These are phyloP conservation scores for Perca flavescens DNA, from an alignment of 2,113 vertebrate species.

Conservation along the genomic window DNA sequence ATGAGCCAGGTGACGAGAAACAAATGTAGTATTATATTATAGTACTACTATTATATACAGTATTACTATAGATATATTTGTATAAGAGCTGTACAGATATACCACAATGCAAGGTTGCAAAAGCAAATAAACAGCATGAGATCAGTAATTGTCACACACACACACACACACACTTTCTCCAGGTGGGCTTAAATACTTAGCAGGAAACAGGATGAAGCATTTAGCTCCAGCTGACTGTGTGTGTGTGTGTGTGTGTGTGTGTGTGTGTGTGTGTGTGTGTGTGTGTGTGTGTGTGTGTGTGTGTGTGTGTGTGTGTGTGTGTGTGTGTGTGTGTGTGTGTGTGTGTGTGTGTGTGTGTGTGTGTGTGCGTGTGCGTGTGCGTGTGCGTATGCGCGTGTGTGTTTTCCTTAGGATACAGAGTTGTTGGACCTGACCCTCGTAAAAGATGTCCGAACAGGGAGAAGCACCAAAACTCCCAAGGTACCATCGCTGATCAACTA, in stretches of 20 bases:
- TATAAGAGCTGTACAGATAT: not conserved
- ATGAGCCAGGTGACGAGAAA: not conserved
- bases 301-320: conserved; percentile 33
- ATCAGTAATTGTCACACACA: conserved; percentile 20
- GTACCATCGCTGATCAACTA: conserved; percentile 51
- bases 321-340: not conserved
- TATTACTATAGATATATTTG: too few species aligned
- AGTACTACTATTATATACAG: too few species aligned
- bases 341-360: conserved; percentile 16
- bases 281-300: conserved; percentile 22
- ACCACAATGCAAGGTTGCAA: not conserved
- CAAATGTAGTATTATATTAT: not conserved
- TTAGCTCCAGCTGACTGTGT: conserved; percentile 43
- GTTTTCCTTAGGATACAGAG: conserved; percentile 81
- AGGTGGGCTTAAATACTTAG: conserved; percentile 46
- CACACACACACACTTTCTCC: conserved; percentile 11
- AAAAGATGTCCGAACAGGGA: conserved; percentile 85
- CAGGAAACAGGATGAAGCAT: conserved; percentile 49
- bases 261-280: conserved; percentile 20
- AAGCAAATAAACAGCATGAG: conserved; percentile 2
- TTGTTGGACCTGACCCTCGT: conserved; percentile 83
- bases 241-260: conserved; percentile 14
- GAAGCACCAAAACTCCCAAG: conserved; percentile 86
- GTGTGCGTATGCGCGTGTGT: conserved; percentile 11
- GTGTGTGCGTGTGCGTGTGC: conserved; percentile 17